Conservation (phyloP, 2,113 vertebrate species). For the Litocranius walleri region DNA sequence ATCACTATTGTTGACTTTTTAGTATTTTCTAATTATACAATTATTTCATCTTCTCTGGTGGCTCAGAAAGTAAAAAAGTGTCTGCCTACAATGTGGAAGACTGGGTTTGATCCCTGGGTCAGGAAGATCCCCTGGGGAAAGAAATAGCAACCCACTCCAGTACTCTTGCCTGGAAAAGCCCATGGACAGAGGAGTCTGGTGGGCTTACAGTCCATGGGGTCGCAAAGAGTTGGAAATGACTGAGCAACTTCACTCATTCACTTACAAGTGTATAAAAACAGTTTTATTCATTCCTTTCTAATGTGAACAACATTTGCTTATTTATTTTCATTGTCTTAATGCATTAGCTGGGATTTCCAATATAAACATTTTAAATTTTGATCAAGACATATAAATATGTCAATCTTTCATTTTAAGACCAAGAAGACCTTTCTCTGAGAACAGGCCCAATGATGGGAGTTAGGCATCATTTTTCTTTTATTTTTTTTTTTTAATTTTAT, state of each 20-base stretch:
- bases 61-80: neutral
- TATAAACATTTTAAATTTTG: neutral
- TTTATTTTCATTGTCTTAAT: neutral
- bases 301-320: neutral
- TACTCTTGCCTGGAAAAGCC: neutral
- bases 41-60: neutral
- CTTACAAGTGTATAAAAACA: neutral
- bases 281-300: neutral
- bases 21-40: neutral
- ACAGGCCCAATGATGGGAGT: neutral
- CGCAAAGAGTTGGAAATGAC: neutral
- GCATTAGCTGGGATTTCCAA: neutral
- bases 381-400: neutral
- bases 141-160: neutral
- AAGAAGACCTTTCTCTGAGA: neutral
- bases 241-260: neutral
- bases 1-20: neutral
- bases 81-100: neutral
- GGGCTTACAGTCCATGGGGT: neutral
- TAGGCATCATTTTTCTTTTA: neutral
- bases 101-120: neutral
- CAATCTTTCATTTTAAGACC: neutral
- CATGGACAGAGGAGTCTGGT: neutral
- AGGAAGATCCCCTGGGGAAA: neutral
- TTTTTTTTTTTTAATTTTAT: too few relatives aligned